Evolutionary conservation across 2,888 invertebrate species (phyloP), one percentile per base, ranked within the genome.

Genomic region (Merodon equestris): DNA sequence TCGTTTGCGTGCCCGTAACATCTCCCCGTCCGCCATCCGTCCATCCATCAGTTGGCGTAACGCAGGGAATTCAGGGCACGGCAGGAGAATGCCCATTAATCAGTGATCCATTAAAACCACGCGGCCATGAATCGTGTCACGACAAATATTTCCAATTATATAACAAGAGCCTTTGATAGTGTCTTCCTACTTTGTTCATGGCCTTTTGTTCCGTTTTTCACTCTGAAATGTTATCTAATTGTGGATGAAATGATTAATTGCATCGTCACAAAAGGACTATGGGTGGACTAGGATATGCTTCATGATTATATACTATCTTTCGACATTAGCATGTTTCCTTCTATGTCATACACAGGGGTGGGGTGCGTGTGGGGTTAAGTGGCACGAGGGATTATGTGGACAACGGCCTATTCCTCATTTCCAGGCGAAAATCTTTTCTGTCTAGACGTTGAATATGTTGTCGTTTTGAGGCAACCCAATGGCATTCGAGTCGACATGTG

Each of bases 111-210:
- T 76, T 71, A 64, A 60, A 71, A 48, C 64, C 66, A 48, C 66
- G 44, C 15, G 71, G 9, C 42, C 54, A 64, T 66, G 75, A 76
- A 45, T 71, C 71, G 71, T 56, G 60, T 18, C 54, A 71, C 42
- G 54, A 61, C 60, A 71, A 76, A 76, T 76, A 71, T 71, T 56
- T 66, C 51, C 57, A 66, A 76, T 71, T 71, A 76, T 56, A 71
- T 45, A 34, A 48, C 64, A 45, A 53, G 19, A 45, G 18, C 42
- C n/a, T 71, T 60, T 60, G 50, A 60, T 56, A 45, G 58, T 61
- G 18, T 48, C 7, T 58, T 64, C 7, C 7, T 4, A n/a, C n/a
- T 2, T 27, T 27, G 27, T 27, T 27, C 7, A 4, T 27, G 27
- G 2, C 7, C 7, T 27, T 27, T 27, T 27, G 2, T 27, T 7